phyloP scores from a whole-genome alignment of 2,113 vertebrate species.

The Archilochus colubris region DNA sequence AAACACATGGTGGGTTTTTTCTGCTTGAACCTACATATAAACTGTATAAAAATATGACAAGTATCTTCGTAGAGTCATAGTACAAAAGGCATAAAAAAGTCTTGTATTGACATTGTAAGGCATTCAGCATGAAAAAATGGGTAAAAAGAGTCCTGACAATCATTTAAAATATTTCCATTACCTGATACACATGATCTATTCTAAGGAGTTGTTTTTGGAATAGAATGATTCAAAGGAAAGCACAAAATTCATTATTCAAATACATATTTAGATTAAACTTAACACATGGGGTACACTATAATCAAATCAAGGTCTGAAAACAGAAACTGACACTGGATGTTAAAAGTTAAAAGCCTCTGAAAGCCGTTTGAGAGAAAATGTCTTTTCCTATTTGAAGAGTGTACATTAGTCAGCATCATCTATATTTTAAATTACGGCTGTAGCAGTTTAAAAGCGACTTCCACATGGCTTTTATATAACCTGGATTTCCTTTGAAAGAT shows the following conservation, averaged over 20 bases:
- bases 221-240: not conserved
- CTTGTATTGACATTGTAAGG: not conserved
- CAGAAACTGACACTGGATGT: not conserved
- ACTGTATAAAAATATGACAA: not conserved
- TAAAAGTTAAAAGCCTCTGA: slow-evolving; percentile 57
- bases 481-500: not conserved
- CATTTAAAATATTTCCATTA: not conserved
- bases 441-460: not conserved
- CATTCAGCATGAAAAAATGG: not conserved
- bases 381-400: slow-evolving; percentile 35
- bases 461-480: not conserved
- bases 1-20: not conserved
- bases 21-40: not conserved
- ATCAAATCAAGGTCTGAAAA: slow-evolving; percentile 4
- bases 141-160: not conserved
- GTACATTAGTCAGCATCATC: slow-evolving; percentile 15
- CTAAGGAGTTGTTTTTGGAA: not conserved
- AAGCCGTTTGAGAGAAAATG: not conserved
- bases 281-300: not conserved
- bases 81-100: not conserved
- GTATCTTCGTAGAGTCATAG: not conserved
- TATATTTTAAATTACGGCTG: slow-evolving; percentile 47
- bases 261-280: not conserved
- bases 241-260: not conserved
- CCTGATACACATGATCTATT: not conserved